Evolutionary conservation across 2,113 vertebrate species (phyloP), one percentile per base, ranked within the genome.

Genomic region (Mungos mungo): DNA sequence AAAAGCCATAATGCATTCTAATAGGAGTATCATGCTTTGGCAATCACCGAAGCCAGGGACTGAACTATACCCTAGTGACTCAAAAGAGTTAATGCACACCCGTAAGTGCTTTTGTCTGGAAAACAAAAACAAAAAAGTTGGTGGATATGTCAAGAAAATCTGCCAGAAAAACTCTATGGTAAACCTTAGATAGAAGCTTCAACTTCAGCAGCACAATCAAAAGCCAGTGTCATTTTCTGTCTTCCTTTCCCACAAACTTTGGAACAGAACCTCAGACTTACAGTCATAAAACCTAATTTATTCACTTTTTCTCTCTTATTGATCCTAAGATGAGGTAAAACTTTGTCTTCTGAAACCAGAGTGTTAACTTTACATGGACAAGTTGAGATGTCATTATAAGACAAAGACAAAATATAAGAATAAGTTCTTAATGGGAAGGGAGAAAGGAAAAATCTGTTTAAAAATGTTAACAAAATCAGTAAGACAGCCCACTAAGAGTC

Each of bases 291-390:
- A 90, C 29, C 21, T 65, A 81, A 91, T 63, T 77, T 60, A 69
- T 7, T 86, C 19, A 82, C 16, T 69, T 77, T 68, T 52, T 83
- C 66, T 94, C 33, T 94, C 65, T 72, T 88, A 84, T 87, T 80
- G 60, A 91, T 63, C 54, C 27, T 87, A 82, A 31, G 80, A 90
- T 41, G 38, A 97, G 54, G 65, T 60, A 54, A 83, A 97, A 86
- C 71, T 88, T 29, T 88, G 54, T 33, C 47, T 93, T 80, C 50
- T 95, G 54, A 97, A 95, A 89, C 52, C 33, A 87, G 41, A 41
- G 19, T 23, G 27, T 68, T 82, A 88, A 14, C 63, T 95, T 93
- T 95, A 81, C 35, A 69, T 31, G 85, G 82, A 80, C 54, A 97
- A 92, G 21, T 9, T 81, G 4, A 94, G 74, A 93, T 7, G 68